Evolutionary conservation across 2,113 vertebrate genomes (phyloP).

Genomic region (Trogon surrucura): DNA sequence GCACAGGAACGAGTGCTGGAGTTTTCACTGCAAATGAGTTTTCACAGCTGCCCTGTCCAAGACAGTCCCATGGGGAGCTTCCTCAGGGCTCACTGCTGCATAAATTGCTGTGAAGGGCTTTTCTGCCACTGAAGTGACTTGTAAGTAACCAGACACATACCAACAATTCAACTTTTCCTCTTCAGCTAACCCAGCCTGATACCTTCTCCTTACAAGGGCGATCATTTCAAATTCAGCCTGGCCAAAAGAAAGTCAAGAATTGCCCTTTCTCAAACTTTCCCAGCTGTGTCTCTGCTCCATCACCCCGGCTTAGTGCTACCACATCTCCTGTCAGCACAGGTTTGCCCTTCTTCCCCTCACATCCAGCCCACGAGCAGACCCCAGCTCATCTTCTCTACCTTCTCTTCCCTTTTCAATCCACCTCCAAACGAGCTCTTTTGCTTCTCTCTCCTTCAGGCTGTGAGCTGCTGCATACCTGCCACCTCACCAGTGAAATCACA

Average conservation of each 20-base stretch:
- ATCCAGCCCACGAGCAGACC: neutral
- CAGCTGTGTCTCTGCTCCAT: neutral
- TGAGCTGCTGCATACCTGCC: neutral
- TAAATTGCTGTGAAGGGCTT: neutral
- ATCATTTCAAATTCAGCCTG: neutral
- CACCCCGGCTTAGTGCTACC: neutral
- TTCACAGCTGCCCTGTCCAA: neutral
- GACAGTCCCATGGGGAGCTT: fast-evolving
- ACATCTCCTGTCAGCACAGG: neutral
- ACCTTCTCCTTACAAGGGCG: neutral
- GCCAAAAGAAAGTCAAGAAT: neutral
- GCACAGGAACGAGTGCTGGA: neutral
- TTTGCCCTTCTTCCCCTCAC: neutral
- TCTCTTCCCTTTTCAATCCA: neutral
- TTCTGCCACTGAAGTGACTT: neutral
- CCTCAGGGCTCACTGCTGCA: neutral
- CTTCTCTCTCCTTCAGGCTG: neutral
- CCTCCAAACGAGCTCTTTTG: neutral
- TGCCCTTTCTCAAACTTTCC: neutral
- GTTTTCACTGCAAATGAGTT: neutral
- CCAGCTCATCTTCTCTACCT: fast-evolving
- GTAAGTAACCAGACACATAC: neutral
- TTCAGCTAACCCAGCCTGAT: neutral
- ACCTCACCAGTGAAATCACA: neutral
- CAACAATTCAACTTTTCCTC: neutral